These are phyloP conservation scores for Agonopterix subpropinquella DNA, from an alignment of 2,888 invertebrate genomes.

Conservation along the genomic window DNA sequence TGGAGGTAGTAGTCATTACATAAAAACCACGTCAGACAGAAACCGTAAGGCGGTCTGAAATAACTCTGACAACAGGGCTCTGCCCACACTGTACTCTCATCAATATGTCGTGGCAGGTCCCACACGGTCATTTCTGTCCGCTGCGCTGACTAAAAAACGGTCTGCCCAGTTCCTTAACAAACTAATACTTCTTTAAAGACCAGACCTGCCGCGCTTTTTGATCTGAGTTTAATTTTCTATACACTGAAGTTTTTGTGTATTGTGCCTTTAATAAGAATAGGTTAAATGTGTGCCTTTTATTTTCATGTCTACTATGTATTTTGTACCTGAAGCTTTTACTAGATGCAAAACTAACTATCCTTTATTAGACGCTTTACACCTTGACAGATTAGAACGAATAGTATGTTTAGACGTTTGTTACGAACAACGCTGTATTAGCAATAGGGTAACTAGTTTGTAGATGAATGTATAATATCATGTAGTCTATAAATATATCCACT, in stretches of 20 bases:
- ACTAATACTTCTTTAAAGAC: too few species aligned
- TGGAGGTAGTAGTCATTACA: too few species aligned
- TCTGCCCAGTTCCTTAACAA: too few species aligned
- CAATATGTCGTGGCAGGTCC: too few species aligned
- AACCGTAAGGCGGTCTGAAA: too few species aligned
- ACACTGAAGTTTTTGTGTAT: conserved; percentile 32
- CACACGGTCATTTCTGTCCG: too few species aligned
- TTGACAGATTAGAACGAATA: conserved; percentile 6
- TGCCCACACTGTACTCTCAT: too few species aligned
- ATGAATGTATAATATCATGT: conserved; percentile 13
- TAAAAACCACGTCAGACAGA: too few species aligned
- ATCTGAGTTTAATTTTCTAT: too few species aligned
- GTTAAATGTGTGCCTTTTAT: conserved; percentile 61
- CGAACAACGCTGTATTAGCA: conserved; percentile 18
- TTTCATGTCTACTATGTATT: conserved; percentile 42
- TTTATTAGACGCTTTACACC: conserved; percentile 23
- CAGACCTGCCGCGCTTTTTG: too few species aligned
- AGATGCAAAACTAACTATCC: not conserved
- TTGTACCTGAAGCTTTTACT: conserved; percentile 56
- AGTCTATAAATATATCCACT: not conserved
- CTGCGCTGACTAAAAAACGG: too few species aligned
- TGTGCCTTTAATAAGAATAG: conserved; percentile 65
- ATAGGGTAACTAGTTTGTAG: conserved; percentile 18
- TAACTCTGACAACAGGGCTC: too few species aligned
- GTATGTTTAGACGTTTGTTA: conserved; percentile 19